phyloP scores from a whole-genome alignment of 2,113 vertebrate genomes.

The Leptocoma aspasia region DNA sequence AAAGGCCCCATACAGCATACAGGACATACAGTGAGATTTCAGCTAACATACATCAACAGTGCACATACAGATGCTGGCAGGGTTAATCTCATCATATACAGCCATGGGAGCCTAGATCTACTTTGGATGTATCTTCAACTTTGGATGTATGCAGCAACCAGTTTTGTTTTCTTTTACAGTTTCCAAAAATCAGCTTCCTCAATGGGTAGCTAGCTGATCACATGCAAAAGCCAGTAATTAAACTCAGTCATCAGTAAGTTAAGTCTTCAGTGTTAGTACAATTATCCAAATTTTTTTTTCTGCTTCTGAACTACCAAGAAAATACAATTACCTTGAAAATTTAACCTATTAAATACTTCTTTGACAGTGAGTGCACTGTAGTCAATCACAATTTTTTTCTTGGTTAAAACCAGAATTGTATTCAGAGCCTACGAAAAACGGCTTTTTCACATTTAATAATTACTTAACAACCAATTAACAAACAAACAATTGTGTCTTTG shows the following conservation, averaged over 20 bases:
- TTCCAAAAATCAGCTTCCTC: not conserved
- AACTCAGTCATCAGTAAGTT: not conserved
- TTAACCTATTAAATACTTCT: not conserved
- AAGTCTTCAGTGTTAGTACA: not conserved
- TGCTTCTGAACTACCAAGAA: not conserved
- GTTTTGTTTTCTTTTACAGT: not conserved
- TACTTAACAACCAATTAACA: not conserved
- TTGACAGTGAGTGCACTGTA: not conserved
- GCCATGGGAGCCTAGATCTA: not conserved
- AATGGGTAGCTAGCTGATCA: not conserved
- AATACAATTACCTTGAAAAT: not conserved
- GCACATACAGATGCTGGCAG: not conserved
- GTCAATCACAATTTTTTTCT: not conserved
- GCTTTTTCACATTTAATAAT: not conserved
- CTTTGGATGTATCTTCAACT: not conserved
- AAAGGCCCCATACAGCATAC: not conserved
- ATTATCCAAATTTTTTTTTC: not conserved
- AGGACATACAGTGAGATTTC: not conserved
- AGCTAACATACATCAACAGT: not conserved
- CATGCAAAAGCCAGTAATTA: not conserved
- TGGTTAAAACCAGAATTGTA: not conserved
- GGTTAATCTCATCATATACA: not conserved
- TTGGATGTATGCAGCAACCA: not conserved
- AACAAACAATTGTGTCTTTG: not conserved
- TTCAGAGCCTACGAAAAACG: not conserved